Evolutionary conservation across 2,888 invertebrate species (phyloP), one percentile per base, ranked within the genome.

Genomic region (Hyposoter didymator): DNA sequence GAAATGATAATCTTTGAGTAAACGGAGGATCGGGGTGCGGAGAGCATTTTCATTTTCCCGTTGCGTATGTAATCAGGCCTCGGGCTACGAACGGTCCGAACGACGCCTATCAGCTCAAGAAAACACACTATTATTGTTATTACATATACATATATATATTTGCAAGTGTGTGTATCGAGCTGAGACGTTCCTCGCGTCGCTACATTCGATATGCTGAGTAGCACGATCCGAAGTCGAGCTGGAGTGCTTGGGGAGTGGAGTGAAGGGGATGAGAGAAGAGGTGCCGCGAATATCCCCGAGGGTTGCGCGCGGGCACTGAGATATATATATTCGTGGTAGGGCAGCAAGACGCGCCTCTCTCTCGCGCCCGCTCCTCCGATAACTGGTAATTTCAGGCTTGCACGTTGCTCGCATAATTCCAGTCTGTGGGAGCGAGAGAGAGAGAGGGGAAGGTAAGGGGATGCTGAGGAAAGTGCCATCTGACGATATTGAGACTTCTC

Each of bases 321-420:
- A 62, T 59, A 70, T 67, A 70, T 67, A 62, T 62, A 72, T 69
- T 62, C 84, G 82, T 87, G 88, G 87, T 86, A 87, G 87, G 81
- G 88, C 55, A 73, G 88, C 55, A 73, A 81, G 88, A 81, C 78
- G 82, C 85, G 84, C 83, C 85, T 86, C 85, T 84, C 87, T 79
- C 59, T 74, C 74, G 43, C 69, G 19, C 84, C 74, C 87, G 79
- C 76, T 45, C 75, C 19, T 49, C 87, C 92, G 93, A 93, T 92
- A 91, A 92, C 92, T 92, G 92, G 93, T 92, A 91, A 93, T 93
- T 93, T 92, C 88, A 90, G 84, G 85, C 75, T 87, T 87, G 84
- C 84, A 86, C 81, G 86, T 84, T 87, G 87, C 86, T 84, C 86
- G 79, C 84, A 85, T 85, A 83, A 85, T 85, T 85, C 80, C 78